Conservation (phyloP, 2,888 invertebrate genomes). For the Lithophane semibrunnea region DNA sequence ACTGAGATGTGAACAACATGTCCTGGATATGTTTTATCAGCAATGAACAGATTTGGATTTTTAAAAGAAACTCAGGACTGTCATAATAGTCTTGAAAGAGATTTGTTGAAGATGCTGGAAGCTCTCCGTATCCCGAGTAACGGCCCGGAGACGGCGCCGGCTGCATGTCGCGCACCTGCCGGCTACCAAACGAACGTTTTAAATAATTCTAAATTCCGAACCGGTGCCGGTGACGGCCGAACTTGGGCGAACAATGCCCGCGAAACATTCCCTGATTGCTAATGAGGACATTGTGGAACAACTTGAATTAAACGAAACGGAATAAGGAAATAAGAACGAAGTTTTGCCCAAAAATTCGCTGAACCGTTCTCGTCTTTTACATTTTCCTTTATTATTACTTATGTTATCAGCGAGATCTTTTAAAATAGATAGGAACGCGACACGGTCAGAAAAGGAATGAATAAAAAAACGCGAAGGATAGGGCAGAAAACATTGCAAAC, state of each 20-base stretch:
- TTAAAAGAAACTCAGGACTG: slow-evolving; percentile 43
- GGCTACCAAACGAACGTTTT: slow-evolving; percentile 77
- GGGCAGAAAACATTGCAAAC: slow-evolving; percentile 43
- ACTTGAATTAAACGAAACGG: slow-evolving; percentile 83
- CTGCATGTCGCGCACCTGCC: slow-evolving; percentile 77
- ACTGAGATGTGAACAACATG: slow-evolving; percentile 1
- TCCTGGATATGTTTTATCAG: background rate
- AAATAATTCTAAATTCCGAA: slow-evolving; percentile 85
- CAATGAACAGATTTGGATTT: background rate
- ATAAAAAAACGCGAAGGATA: slow-evolving; percentile 49
- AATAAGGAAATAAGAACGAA: slow-evolving; percentile 76
- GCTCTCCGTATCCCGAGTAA: slow-evolving; percentile 59
- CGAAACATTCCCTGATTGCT: slow-evolving; percentile 88
- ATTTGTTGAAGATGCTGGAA: slow-evolving; percentile 65
- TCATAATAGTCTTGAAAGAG: slow-evolving; percentile 73
- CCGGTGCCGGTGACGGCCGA: slow-evolving; percentile 84
- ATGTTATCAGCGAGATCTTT: slow-evolving; percentile 58
- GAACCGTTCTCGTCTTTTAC: slow-evolving; percentile 67
- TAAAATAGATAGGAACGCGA: slow-evolving; percentile 48
- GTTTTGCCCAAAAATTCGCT: slow-evolving; percentile 70
- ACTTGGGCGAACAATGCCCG: slow-evolving; percentile 84
- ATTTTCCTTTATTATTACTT: slow-evolving; percentile 68
- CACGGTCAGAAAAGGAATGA: slow-evolving; percentile 54
- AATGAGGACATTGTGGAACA: slow-evolving; percentile 87
- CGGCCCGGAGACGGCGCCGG: slow-evolving; percentile 57